Evolutionary conservation across 2,113 vertebrate species (phyloP).

Genomic region (Vidua chalybeata): DNA sequence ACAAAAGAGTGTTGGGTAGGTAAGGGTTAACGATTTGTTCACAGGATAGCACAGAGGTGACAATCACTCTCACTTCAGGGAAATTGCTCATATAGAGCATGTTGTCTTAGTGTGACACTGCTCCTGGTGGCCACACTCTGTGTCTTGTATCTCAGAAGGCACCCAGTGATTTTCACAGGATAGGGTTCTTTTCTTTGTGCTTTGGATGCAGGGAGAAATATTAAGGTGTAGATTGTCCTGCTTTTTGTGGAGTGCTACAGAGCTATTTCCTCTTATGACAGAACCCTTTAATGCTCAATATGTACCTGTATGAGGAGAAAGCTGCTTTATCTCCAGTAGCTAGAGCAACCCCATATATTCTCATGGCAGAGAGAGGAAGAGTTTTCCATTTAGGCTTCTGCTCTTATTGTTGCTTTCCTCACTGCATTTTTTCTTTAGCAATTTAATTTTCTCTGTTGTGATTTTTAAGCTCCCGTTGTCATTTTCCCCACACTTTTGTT

Average conservation of each 20-base stretch:
- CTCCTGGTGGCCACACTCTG: background rate
- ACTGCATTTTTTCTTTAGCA: background rate
- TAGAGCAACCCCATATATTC: background rate
- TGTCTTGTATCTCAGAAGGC: background rate
- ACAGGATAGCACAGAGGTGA: background rate
- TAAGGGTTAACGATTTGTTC: background rate
- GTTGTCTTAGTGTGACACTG: background rate
- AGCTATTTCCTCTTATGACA: background rate
- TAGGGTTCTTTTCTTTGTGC: background rate
- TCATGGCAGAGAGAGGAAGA: background rate
- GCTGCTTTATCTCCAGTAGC: background rate
- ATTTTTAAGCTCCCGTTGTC: background rate
- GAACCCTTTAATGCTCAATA: background rate
- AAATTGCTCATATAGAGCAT: background rate
- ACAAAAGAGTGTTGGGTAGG: background rate
- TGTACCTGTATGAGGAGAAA: background rate
- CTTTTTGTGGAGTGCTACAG: background rate
- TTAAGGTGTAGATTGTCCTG: background rate
- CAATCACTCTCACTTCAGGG: background rate
- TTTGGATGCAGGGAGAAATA: background rate
- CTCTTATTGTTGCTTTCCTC: background rate
- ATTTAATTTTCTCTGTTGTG: background rate
- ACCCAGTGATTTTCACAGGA: background rate
- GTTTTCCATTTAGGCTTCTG: background rate
- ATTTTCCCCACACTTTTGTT: background rate